Evolutionary conservation across 2,888 invertebrate genomes (phyloP), one percentile per base, ranked within the genome.

Genomic region (Hirtodrosophila trivittata): DNA sequence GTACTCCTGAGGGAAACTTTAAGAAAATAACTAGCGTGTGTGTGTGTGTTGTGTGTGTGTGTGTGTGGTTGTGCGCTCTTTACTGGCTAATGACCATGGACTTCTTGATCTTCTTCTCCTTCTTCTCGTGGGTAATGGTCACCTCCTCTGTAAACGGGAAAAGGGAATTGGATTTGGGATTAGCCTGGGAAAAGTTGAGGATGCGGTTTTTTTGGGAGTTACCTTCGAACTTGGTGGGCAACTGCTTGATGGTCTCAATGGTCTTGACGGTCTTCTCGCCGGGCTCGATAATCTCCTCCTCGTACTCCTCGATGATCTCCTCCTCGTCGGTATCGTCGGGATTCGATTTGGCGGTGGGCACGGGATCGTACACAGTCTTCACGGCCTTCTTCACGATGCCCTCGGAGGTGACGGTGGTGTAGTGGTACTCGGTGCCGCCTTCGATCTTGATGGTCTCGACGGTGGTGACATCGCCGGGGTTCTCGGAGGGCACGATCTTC

Each of bases 281-380:
- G 1, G 91, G 90, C 66, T 90, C 91, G 54, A 91, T 90, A 41
- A 90, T 88, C 64, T 90, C 90, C 67, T 90, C 91, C 59, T 90
- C 90, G 58, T 90, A 89, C 51, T 91, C 91, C 66, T 91, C 90
- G 32, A 90, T 77, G 62, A 87, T 87, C 75, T 91, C 90, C 75
- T 90, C 89, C 57, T 90, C 90, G 41, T 90, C 89, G 33, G 89
- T 77, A 47, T 87, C 84, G 26, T 89, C 89, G 28, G 88, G 88
- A 43, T 89, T 75, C 57, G 60, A 42, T 55, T 87, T 83, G 51
- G 71, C 68, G 66, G 76, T 77, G 14, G 89, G 86, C 42, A 89
- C 89, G 0, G 91, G 89, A 77, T 91, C 91, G 58, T 76, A 91
- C 5, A 90, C 87, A 9, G 91, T 91, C 76, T 90, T 90, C 0